phyloP scores from a whole-genome alignment of 2,888 invertebrate genomes.

The Agrilus cyanescens region DNA sequence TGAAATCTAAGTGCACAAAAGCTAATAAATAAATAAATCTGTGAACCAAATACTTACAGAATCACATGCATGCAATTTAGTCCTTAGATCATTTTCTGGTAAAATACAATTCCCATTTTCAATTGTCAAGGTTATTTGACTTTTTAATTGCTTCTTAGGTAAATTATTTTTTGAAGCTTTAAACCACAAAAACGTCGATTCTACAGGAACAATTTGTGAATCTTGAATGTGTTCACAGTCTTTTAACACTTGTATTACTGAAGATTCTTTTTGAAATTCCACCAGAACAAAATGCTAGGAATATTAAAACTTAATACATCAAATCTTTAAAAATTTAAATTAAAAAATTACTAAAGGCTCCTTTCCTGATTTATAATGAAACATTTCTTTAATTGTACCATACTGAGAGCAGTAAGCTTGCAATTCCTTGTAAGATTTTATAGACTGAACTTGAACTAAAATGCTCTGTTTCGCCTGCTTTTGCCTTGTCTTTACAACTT shows the following conservation, averaged over 20 bases:
- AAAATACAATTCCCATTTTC: constrained; percentile 39
- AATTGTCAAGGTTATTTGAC: constrained; percentile 6
- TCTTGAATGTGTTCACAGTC: constrained; percentile 46
- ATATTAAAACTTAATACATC: neutral
- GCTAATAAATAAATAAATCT: neutral
- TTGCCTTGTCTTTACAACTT: constrained; percentile 46
- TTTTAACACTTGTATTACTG: constrained; percentile 43
- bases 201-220: constrained; percentile 47
- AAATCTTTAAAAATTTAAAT: neutral
- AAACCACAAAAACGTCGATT: constrained; percentile 66
- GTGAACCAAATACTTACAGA: constrained; percentile 28
- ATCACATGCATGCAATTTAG: constrained; percentile 38
- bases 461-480: constrained; percentile 56
- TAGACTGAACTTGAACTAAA: constrained; percentile 64
- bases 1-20: constrained; percentile 34
- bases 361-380: constrained; percentile 45
- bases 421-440: constrained; percentile 54
- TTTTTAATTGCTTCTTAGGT: too few species aligned
- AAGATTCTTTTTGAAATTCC: constrained; percentile 49
- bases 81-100: constrained; percentile 36
- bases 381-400: constrained; percentile 50
- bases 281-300: constrained; percentile 61
- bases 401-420: constrained; percentile 56
- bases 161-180: constrained; percentile 22
- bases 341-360: constrained; percentile 28